Base-by-base conservation (phyloP, 1,140 invertebrate species). In the Zaprionus taronus region DNA sequence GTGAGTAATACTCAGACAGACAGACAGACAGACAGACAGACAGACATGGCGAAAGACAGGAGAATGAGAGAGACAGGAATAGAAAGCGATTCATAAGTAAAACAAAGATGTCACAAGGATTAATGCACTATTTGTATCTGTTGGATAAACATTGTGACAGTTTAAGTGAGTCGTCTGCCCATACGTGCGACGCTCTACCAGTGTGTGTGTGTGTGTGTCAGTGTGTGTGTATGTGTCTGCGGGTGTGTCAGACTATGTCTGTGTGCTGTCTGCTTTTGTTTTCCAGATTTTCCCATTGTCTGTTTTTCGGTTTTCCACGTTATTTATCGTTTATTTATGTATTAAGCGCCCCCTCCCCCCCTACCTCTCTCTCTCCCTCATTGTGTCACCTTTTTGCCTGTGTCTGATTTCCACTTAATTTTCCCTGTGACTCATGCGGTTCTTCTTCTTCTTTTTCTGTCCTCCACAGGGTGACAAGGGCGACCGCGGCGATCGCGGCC, bases 401-500 rank as follows among this genome's bases (percentile, higher is more conserved):
- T 67, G 22, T 56, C 28, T 63, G 60, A 67, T 80, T 77, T 77
- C 76, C 87, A 76, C 67, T 86, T 84, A 84, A 90, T 80, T 84
- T 84, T 80, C 44, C 55, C 66, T 64, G 14, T 81, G 83, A 86
- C 84, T 87, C 83, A 90, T 72, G 69, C 12, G 20, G 17, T 44
- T 70, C 61, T 20, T 20, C 20, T 36, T 51, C 36, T 47, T 47
- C n/a, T 44, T 26, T 34, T 56, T 22, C n/a, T 31, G 49, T 65
- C 77, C 72, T 93, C 72, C 78, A 80, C 94, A 98, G 97, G 97
- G 97, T 70, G 97, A 98, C 83, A 96, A 95, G 92, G 97, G 97
- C 60, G 96, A 97, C 91, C 98, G 98, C 92, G 97, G 97, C 74
- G 97, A 98, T 91, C 95, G 97, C 81, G 97, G 97, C 57, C 94